Evolutionary conservation across 2,888 invertebrate species (phyloP), one percentile per base, ranked within the genome.

Genomic region (Galerucella nymphaeae): DNA sequence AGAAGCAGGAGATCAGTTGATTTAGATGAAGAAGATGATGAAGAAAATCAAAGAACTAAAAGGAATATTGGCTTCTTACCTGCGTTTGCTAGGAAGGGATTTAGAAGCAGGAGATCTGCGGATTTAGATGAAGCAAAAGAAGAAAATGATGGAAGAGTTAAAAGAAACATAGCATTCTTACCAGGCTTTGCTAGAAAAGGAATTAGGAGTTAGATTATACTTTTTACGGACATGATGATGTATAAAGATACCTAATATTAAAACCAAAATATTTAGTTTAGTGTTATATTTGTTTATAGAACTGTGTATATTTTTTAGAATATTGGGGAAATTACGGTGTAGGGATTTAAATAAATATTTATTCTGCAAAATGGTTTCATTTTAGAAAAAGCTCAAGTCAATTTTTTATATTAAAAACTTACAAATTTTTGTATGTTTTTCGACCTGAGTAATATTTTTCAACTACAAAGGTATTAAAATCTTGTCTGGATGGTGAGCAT

Each of bases 21-120:
- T 13, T 30, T 30, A n/a, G 23, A 50, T 38, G 73, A 58, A 58
- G 58, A 58, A 58, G 3, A 58, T 5, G 10, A 10, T 13, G 58
- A 30, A 10, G 30, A 41, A 0, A 45, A 11, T 30, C 62, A 72
- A 42, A 72, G 58, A 14, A 30, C 11, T 13, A 58, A 58, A 10
- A 58, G 58, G 14, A 58, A 58, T 2, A 58, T 58, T 53, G 75
- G 61, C 4, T 76, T 76, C 48, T 59, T 77, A 18, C 74, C 76
- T 6, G 50, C 70, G 0, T 75, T 73, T 13, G 38, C 73, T 11
- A 73, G 74, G n/a, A 75, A 70, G 18, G 69, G 72, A 2, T 72
- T 71, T 65, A 73, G 75, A 50, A 69, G 74, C 13, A 66, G 64
- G 11, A 73, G 69, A n/a, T 55, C 45, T 10, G 59, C 66, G 23